phyloP scores from a whole-genome alignment of 2,888 invertebrate genomes.

The Drosophila koepferae region DNA sequence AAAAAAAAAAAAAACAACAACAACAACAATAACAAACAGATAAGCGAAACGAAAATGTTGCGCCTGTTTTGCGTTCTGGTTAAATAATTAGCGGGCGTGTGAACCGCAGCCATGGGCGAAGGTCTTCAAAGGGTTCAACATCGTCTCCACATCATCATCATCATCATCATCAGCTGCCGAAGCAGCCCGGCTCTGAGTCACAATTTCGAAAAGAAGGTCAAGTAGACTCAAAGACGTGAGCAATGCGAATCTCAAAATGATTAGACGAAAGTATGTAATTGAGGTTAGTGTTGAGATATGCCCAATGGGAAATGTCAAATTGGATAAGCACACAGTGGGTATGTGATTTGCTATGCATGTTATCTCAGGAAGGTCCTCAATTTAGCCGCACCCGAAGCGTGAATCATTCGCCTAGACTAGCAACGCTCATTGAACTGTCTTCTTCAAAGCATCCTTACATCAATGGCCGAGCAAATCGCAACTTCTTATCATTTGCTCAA shows the following conservation, averaged over 20 bases:
- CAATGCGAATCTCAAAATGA: background rate
- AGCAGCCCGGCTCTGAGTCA: background rate
- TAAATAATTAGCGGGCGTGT: conserved; percentile 21
- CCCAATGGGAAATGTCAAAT: background rate
- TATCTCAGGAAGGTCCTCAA: too few relatives aligned
- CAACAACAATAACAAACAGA: background rate
- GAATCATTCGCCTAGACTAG: conserved; percentile 83
- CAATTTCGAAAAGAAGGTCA: background rate
- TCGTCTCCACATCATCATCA: background rate
- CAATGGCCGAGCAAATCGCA: background rate
- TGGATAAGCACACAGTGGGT: background rate
- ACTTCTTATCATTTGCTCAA: background rate
- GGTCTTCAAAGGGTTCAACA: conserved; percentile 8
- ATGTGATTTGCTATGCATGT: too few relatives aligned
- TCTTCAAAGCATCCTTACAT: background rate
- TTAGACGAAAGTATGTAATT: conserved; percentile 1
- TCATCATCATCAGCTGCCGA: background rate
- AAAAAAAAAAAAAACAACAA: background rate
- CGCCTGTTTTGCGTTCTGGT: conserved; percentile 14
- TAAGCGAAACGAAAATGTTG: conserved; percentile 3
- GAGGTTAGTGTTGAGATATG: background rate
- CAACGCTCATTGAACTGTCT: conserved; percentile 55
- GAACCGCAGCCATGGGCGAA: conserved; percentile 5
- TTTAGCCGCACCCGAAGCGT: conserved; percentile 76
- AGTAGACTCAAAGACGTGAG: background rate